Evolutionary conservation across 2,113 vertebrate species (phyloP).

Genomic region (Halcyon malimbica): DNA sequence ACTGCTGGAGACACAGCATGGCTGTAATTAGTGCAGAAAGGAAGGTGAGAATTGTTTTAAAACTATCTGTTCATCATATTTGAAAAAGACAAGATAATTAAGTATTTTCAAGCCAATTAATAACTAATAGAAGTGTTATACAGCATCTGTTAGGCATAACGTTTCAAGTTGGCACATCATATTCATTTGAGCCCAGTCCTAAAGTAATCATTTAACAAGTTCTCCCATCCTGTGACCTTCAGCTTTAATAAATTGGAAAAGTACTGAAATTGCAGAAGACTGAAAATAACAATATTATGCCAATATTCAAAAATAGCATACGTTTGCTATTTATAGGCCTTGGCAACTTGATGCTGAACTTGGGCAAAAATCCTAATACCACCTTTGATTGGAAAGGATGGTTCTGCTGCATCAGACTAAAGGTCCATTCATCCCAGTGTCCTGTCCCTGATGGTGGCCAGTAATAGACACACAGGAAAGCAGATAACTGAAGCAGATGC

Average conservation of each 20-base stretch:
- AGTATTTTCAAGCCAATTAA: conserved; percentile 19
- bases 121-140: neutral
- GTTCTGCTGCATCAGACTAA: neutral
- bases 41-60: neutral
- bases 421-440: neutral
- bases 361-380: neutral
- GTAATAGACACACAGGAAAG: neutral
- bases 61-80: neutral
- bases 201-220: conserved; percentile 13
- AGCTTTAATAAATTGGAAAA: neutral
- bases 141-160: conserved; percentile 9
- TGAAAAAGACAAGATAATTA: conserved; percentile 5
- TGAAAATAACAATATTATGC: neutral
- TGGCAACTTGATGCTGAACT: neutral
- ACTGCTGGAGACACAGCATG: neutral
- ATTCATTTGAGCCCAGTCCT: neutral
- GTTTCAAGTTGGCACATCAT: neutral
- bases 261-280: neutral
- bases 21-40: neutral
- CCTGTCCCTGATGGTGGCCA: neutral
- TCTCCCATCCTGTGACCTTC: neutral
- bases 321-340: neutral
- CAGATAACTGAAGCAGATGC: neutral
- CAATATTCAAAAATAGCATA: neutral
- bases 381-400: neutral